phyloP scores from a whole-genome alignment of 2,888 invertebrate genomes.

The Cheilosia impressa region DNA sequence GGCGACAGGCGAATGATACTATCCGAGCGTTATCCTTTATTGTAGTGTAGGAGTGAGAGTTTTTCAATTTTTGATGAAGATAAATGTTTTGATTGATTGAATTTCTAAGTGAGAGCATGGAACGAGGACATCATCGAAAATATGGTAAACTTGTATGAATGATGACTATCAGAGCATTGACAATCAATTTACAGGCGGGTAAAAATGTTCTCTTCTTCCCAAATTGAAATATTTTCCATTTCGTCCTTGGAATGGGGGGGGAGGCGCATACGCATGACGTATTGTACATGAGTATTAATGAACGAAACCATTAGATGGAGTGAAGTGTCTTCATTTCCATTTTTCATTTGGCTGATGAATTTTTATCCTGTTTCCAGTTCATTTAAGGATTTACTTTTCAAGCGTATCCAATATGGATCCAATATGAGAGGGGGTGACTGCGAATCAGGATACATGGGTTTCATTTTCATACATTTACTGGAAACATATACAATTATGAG shows the following conservation, averaged over 20 bases:
- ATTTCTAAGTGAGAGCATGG: conserved; percentile 14
- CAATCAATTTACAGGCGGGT: conserved; percentile 34
- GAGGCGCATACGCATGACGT: neutral
- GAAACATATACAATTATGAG: neutral
- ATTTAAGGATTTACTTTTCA: conserved; percentile 32
- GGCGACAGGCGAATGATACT: neutral
- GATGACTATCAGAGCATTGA: conserved; percentile 37
- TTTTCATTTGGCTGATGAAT: conserved; percentile 57
- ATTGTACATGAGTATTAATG: conserved; percentile 36
- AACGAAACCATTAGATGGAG: conserved; percentile 45
- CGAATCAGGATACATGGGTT: neutral
- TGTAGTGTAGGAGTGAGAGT: neutral
- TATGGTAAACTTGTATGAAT: conserved; percentile 41
- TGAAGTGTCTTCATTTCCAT: conserved; percentile 42
- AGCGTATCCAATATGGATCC: neutral
- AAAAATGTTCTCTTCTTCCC: conserved; percentile 1
- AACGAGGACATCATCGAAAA: conserved; percentile 25
- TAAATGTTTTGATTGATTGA: conserved; percentile 51
- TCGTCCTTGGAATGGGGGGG: neutral
- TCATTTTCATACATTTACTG: neutral
- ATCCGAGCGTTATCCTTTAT: neutral
- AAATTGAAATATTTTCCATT: conserved; percentile 37
- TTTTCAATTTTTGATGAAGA: conserved; percentile 44
- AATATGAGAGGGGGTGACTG: no score
- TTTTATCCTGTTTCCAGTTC: conserved; percentile 57